Evolutionary conservation across 2,113 vertebrate species (phyloP).

Genomic region (Callipepla squamata): DNA sequence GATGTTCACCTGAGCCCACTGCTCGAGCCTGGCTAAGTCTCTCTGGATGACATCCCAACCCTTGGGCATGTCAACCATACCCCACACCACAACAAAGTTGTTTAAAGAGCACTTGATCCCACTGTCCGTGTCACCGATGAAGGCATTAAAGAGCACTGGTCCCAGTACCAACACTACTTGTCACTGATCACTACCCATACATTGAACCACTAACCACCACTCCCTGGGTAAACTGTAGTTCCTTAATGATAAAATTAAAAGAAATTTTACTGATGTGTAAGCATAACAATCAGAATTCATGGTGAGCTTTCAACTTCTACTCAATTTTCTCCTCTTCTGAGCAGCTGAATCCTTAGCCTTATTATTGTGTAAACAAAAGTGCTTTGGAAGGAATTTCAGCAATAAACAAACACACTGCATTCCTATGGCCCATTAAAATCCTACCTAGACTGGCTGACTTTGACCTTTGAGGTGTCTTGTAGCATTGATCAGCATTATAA

Average conservation of each 20-base stretch:
- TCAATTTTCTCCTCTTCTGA: background rate
- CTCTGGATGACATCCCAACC: background rate
- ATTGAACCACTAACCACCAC: background rate
- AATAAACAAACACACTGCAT: background rate
- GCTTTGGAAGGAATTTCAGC: conserved; percentile 28
- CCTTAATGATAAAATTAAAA: background rate
- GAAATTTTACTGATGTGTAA: background rate
- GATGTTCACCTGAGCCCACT: background rate
- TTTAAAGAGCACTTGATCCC: background rate
- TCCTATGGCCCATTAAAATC: background rate
- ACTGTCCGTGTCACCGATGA: too few relatives aligned
- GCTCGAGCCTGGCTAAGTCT: background rate
- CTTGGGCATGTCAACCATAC: background rate
- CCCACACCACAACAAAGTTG: background rate
- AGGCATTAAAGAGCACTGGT: background rate
- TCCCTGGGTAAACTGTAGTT: background rate
- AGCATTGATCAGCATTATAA: background rate
- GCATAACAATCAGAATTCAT: background rate
- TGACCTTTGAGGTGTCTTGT: conserved; percentile 17
- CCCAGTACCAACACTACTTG: background rate
- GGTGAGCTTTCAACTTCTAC: background rate
- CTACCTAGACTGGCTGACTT: background rate
- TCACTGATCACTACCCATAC: background rate
- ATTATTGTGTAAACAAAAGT: background rate
- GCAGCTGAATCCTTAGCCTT: background rate